Base-by-base conservation (phyloP, 2,113 vertebrate species). In the Muscicapa adusta region DNA sequence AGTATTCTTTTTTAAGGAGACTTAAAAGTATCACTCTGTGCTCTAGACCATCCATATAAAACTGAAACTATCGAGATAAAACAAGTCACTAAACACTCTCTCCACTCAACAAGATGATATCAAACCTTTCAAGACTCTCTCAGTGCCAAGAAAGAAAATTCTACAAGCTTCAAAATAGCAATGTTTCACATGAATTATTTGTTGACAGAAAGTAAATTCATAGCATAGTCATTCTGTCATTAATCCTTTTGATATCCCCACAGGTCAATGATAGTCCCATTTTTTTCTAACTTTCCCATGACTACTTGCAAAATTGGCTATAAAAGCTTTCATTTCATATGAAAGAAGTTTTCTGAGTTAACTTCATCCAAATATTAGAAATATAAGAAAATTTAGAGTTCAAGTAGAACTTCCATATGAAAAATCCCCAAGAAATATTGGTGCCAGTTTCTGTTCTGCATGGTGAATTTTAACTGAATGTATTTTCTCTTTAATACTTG, bases 151-250 rank as follows among this genome's bases (percentile, higher is more conserved):
- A 43, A 79, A 89, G 71, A 89, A 74, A 71, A 71, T 33, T 81
- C 26, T 31, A 75, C 28, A 68, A 63, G 12, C 47, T 91, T 82
- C 53, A 78, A 78, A 93, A 79, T 10, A 8, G 14, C 53, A 92
- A 38, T 56, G 75, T 86, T 94, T 88, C 85, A 85, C 71, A 71
- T 63, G 36, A 83, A 40, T 83, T 79, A 78, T 70, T 50, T 85
- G 54, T 72, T 73, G 94, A 91, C 84, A 91, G 68, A 94, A 95
- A 91, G 40, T 29, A 90, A 94, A 96, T 89, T 92, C 60, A 74
- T 13, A 71, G 12, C 33, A 22, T 6, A 74, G 40, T 85, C 51
- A 43, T 91, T 85, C 40, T 74, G 62, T 85, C 56, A 58, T 77
- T 74, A 51, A 71, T 61, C 87, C 70, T 83, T 76, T 48, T 48